Percentiles rank a stretch among this genome's conserved stretches.
Conservation (phyloP, 2,113 vertebrate genomes). For the Lepidothrix coronata region DNA sequence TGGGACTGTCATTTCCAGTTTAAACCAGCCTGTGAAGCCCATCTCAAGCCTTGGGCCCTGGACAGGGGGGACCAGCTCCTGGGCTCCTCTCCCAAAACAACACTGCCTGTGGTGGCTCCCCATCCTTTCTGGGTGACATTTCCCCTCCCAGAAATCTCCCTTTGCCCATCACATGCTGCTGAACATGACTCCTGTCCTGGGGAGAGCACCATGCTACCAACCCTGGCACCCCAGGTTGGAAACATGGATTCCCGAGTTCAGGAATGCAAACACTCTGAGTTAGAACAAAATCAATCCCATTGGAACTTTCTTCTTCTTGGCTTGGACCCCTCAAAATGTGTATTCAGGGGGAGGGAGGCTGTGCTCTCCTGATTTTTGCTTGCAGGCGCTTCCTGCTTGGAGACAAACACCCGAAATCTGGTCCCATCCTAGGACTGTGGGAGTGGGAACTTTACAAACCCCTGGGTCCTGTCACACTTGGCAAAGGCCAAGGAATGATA, state of each 20-base stretch:
- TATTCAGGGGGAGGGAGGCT: background rate
- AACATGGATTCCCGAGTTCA: background rate
- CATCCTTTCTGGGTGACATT: background rate
- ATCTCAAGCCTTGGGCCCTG: background rate
- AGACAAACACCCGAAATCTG: background rate
- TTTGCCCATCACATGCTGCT: background rate
- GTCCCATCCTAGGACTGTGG: background rate
- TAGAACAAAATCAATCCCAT: background rate
- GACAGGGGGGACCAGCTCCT: background rate
- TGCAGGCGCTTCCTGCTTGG: background rate
- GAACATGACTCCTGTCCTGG: background rate
- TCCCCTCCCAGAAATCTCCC: background rate
- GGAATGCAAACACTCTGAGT: background rate
- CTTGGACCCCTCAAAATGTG: background rate
- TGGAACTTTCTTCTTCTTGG: constrained; percentile 14
- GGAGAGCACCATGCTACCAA: background rate
- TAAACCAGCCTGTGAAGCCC: background rate
- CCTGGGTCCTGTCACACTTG: background rate
- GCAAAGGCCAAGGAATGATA: background rate
- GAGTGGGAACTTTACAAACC: background rate
- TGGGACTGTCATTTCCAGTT: fast-evolving
- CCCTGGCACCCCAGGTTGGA: background rate
- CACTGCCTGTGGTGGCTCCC: background rate
- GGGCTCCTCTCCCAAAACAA: background rate
- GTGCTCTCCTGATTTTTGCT: background rate